phyloP scores from a whole-genome alignment of 2,113 vertebrate species.

The Reinhardtius hippoglossoides region DNA sequence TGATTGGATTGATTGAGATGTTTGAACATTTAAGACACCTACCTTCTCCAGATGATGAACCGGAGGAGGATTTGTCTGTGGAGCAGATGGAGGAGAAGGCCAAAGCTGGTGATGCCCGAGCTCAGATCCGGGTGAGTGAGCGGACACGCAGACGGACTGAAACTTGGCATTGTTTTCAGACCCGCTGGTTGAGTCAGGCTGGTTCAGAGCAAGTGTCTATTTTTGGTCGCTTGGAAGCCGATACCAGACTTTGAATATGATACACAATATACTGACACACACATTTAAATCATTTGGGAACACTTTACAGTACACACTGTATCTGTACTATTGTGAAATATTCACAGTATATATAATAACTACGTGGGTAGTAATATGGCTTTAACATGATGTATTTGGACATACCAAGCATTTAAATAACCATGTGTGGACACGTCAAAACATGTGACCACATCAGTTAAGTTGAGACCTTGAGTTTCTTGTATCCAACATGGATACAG shows the following conservation, averaged over 20 bases:
- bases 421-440: not conserved
- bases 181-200: constrained; percentile 47
- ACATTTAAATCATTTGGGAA: constrained; percentile 22
- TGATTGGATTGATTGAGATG: not conserved
- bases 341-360: not conserved
- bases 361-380: too few relatives aligned
- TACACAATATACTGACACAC: constrained; percentile 13
- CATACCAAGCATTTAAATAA: constrained; percentile 31
- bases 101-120: constrained; percentile 88
- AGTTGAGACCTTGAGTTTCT: not conserved
- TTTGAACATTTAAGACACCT: constrained; percentile 4
- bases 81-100: constrained; percentile 90
- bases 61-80: constrained; percentile 81
- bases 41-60: constrained; percentile 75
- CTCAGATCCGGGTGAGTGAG: constrained; percentile 88
- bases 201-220: constrained; percentile 55
- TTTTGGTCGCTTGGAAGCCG: constrained; percentile 66
- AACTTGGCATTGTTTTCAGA: constrained; percentile 57
- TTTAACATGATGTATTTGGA: not conserved
- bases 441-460: too few relatives aligned
- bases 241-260: constrained; percentile 49
- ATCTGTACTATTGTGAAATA: not conserved
- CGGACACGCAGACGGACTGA: constrained; percentile 10
- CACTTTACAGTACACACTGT: not conserved
- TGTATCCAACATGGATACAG: not conserved